Evolutionary conservation across 2,113 vertebrate genomes (phyloP), one percentile per base, ranked within the genome.

Genomic region (Ondatra zibethicus): DNA sequence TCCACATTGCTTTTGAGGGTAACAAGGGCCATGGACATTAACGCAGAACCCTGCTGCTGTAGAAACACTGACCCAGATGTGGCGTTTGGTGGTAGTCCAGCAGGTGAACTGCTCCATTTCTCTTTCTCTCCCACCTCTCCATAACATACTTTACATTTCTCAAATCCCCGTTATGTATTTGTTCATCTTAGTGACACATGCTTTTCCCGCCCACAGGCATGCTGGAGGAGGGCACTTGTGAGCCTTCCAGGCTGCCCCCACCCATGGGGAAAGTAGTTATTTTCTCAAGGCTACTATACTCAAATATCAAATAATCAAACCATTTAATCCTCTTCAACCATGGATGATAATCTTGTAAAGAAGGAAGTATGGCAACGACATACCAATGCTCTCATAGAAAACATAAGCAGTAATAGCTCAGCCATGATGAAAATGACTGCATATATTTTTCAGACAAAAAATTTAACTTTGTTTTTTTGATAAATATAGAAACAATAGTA

Each of bases 301-400:
- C 90, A 90, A 42, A 23, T 85, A 92, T 95, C 82, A 73, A 93
- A 47, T 19, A 88, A 73, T 61, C 36, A 84, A 90, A 61, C 66
- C 7, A 78, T 39, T 72, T 31, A 92, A 93, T 68, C 14, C 27
- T 72, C 47, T 81, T 36, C 23, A 95, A 92, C 3, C 36, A 80
- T 61, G 36, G 3, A 27, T 58, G 39, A 72, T 39, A 70, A 89
- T 72, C 10, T 14, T 82, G 50, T 45, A 39, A 82, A 61, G 89
- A 63, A 19, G 33, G 1, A 45, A 72, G 72, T 45, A 68, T 3
- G 78, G n/a, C 29, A 88, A 13, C 68, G 86, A 65, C n/a, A 63
- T 21, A 55, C 7, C 82, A 93, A 78, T 70, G 5, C 2, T 72
- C 5, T 82, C 73, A 88, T 33, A 91, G 31, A 89, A 17, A 31